Evolutionary conservation across 2,888 invertebrate species (phyloP).

Genomic region (Clivina fossor): DNA sequence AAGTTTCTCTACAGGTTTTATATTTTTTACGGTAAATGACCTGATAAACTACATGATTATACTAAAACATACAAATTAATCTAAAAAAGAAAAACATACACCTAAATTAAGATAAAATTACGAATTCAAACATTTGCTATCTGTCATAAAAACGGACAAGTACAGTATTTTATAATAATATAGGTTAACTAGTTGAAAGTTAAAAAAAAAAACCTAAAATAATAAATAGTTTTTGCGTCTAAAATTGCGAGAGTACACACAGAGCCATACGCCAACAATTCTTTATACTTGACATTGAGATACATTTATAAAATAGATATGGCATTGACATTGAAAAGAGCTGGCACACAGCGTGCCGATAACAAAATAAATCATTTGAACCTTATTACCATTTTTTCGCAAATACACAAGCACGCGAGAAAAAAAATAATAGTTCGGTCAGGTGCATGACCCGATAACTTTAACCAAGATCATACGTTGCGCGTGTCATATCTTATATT

Average conservation of each 20-base stretch:
- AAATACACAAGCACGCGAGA: slow-evolving; percentile 10
- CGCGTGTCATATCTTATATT: too few relatives aligned
- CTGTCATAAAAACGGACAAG: too few relatives aligned
- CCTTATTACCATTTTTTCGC: slow-evolving; percentile 5
- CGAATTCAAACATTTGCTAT: too few relatives aligned
- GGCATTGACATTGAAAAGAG: slow-evolving; percentile 21
- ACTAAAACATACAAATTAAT: too few relatives aligned
- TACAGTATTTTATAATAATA: too few relatives aligned
- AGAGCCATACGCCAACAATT: slow-evolving; percentile 1
- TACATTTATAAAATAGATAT: slow-evolving; percentile 8
- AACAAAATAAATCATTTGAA: slow-evolving; percentile 10
- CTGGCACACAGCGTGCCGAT: slow-evolving; percentile 6
- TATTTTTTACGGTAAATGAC: too few relatives aligned
- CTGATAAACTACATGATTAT: too few relatives aligned
- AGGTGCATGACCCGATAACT: slow-evolving; percentile 23
- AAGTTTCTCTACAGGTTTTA: too few relatives aligned
- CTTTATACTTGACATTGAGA: slow-evolving; percentile 12
- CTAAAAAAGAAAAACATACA: too few relatives aligned
- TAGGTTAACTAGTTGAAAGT: too few relatives aligned
- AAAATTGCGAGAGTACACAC: neutral
- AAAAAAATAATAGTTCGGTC: neutral
- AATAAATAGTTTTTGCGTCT: neutral
- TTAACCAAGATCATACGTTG: too few relatives aligned
- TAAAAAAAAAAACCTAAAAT: neutral
- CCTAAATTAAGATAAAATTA: too few relatives aligned